Evolutionary conservation across 2,797 vertebrate genomes (phyloP).

Genomic region (Macropodus opercularis): DNA sequence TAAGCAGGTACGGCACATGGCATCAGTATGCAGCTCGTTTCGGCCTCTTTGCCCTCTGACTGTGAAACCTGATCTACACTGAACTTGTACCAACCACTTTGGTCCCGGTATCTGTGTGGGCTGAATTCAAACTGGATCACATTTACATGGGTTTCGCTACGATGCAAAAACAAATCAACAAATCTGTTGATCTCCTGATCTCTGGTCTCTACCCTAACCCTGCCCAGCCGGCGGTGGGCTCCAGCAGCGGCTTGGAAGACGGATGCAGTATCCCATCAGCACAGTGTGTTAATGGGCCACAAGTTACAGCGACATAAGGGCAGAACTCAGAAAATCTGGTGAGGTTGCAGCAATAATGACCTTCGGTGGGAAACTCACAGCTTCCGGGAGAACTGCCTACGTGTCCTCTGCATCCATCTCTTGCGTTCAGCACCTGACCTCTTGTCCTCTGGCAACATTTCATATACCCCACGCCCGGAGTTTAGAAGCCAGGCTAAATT

Average conservation of each 20-base stretch:
- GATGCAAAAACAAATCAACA: too few species aligned
- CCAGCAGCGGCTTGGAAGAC: too few species aligned
- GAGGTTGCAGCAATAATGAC: conserved; percentile 43
- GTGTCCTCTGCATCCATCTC: conserved; percentile 13
- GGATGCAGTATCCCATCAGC: background rate
- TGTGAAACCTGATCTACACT: conserved; percentile 24
- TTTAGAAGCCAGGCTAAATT: conserved; percentile 28
- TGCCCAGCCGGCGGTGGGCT: too few species aligned
- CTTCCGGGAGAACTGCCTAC: conserved; percentile 21
- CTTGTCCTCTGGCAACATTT: conserved; percentile 19
- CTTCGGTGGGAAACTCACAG: conserved; percentile 21
- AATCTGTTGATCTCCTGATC: too few species aligned
- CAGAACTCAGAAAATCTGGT: conserved; percentile 32
- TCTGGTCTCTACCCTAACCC: too few species aligned
- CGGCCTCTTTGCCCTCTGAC: conserved; percentile 20
- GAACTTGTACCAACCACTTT: conserved; percentile 40
- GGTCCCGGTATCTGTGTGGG: background rate
- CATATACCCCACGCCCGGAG: conserved; percentile 17
- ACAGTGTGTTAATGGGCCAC: background rate
- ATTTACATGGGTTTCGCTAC: too few species aligned
- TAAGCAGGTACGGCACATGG: background rate
- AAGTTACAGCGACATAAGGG: too few species aligned
- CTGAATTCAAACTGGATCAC: too few species aligned
- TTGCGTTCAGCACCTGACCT: conserved; percentile 31
- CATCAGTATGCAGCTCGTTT: conserved; percentile 36